Conservation (phyloP, 2,888 invertebrate genomes). For the Pedicia rivosa region DNA sequence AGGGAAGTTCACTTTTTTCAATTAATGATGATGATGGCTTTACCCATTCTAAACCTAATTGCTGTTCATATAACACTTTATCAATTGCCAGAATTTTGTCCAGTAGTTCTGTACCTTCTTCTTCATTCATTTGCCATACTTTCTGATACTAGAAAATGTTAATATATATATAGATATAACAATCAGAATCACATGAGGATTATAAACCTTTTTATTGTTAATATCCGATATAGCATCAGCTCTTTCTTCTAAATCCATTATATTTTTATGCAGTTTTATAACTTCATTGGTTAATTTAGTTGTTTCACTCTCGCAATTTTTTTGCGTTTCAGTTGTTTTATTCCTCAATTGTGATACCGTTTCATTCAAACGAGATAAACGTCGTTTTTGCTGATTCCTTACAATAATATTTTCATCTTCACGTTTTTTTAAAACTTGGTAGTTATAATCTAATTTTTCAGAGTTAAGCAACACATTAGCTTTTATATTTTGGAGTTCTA, state of each 20-base stretch:
- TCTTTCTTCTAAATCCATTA: conserved; percentile 54
- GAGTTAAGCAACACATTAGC: conserved; percentile 68
- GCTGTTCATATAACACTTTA: conserved; percentile 43
- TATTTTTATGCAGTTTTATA: conserved; percentile 43
- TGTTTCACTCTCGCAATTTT: conserved; percentile 46
- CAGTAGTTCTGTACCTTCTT: conserved; percentile 33
- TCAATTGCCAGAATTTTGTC: conserved; percentile 40
- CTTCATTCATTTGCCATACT: conserved; percentile 45
- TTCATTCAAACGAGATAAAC: conserved; percentile 62
- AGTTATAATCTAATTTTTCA: conserved; percentile 84
- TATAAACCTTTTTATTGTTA: conserved; percentile 52
- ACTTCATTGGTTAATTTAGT: conserved; percentile 52
- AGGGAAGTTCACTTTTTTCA: conserved; percentile 31
- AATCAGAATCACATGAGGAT: conserved; percentile 20
- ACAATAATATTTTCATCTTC: conserved; percentile 76
- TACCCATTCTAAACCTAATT: conserved; percentile 40
- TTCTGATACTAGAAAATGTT: conserved; percentile 19
- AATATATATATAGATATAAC: not conserved
- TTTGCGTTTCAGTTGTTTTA: conserved; percentile 48
- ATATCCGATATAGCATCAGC: conserved; percentile 43
- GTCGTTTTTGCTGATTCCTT: conserved; percentile 60
- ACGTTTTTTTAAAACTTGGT: conserved; percentile 67
- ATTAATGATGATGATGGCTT: conserved; percentile 29
- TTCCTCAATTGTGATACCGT: conserved; percentile 45
- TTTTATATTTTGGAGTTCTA: conserved; percentile 63